Conservation (phyloP, 2,888 invertebrate genomes). For the Patella pellucida region DNA sequence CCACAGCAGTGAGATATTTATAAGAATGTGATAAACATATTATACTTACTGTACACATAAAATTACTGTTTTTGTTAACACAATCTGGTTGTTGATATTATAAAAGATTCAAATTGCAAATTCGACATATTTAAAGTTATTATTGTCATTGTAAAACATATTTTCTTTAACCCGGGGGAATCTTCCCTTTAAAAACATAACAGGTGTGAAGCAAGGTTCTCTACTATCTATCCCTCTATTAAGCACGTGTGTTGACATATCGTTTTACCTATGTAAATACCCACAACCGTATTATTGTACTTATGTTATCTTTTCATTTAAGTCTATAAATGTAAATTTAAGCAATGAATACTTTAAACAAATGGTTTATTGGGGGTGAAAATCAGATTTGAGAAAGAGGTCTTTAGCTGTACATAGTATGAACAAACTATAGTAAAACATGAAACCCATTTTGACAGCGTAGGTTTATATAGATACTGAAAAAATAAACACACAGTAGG, state of each 20-base stretch:
- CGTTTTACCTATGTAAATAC: conserved; percentile 10
- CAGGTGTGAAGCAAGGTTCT: not conserved
- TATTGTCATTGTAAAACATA: not conserved
- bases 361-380: conserved; percentile 12
- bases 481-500: not conserved
- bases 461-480: not conserved
- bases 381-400: conserved; percentile 2
- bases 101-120: no score
- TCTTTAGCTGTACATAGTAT: not conserved
- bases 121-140: no score
- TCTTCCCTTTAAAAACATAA: not conserved
- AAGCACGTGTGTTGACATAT: conserved; percentile 11
- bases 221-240: not conserved
- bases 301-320: conserved; percentile 11
- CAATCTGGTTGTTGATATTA: no score
- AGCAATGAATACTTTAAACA: not conserved
- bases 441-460: not conserved
- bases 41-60: no score
- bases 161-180: not conserved
- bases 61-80: no score
- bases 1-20: no score
- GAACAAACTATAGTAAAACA: not conserved
- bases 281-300: not conserved
- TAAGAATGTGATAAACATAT: no score
- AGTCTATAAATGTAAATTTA: conserved; percentile 2